Conservation (phyloP, 1,140 invertebrate genomes). For the Drosophila pachea region DNA sequence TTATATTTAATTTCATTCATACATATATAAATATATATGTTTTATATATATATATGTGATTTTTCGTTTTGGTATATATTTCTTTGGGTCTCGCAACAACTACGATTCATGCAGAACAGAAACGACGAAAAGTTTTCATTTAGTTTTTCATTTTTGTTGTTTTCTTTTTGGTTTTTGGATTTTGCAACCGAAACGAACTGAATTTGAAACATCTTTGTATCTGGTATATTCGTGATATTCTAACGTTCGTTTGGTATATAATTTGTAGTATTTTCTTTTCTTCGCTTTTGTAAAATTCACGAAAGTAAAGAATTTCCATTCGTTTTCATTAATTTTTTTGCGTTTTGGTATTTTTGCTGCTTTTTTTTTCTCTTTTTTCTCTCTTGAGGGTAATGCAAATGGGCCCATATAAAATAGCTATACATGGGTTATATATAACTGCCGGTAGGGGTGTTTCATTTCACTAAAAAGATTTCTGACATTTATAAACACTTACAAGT, state of each 20-base stretch:
- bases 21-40: constrained; percentile 6
- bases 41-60: constrained; percentile 8
- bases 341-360: constrained; percentile 39
- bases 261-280: constrained; percentile 16
- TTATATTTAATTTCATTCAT: not conserved
- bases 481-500: constrained; percentile 38
- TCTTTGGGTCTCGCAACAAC: constrained; percentile 52
- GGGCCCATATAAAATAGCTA: constrained; percentile 29
- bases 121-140: constrained; percentile 24
- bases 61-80: constrained; percentile 13
- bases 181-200: constrained; percentile 52
- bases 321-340: constrained; percentile 36
- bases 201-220: constrained; percentile 35
- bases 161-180: too few species aligned
- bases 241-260: constrained; percentile 1
- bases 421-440: constrained; percentile 53
- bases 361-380: too few species aligned
- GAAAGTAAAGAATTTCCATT: constrained; percentile 21
- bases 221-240: constrained; percentile 19
- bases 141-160: not conserved
- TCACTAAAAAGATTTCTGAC: constrained; percentile 41
- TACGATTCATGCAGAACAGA: constrained; percentile 58
- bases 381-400: constrained; percentile 26
- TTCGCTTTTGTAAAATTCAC: constrained; percentile 62
- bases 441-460: constrained; percentile 74